These are phyloP conservation scores for Pseudobourletiella spinata DNA, from an alignment of 1,140 invertebrate genomes.

Conservation along the genomic window DNA sequence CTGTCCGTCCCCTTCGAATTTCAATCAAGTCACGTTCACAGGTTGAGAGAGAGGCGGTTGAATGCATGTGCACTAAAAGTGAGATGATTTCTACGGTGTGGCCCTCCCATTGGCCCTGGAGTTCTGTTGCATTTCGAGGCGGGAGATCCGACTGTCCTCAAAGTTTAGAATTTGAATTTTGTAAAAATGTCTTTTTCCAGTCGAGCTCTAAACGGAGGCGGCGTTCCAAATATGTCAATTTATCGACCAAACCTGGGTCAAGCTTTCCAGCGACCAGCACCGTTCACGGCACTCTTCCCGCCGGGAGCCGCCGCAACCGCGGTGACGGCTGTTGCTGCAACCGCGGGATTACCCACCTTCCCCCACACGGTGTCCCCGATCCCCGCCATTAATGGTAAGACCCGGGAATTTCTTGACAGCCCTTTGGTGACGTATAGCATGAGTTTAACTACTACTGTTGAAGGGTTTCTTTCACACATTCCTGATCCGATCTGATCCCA, in stretches of 20 bases:
- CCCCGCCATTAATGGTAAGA: conserved; percentile 31
- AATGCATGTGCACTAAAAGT: too few relatives aligned
- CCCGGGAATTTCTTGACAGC: too few relatives aligned
- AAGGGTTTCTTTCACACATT: too few relatives aligned
- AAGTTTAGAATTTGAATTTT: not conserved
- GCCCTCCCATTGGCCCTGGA: not conserved
- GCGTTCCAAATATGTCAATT: conserved; percentile 33
- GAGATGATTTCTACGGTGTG: too few relatives aligned
- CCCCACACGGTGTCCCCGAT: conserved; percentile 30
- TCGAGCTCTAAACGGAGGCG: conserved; percentile 31
- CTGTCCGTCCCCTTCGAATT: too few relatives aligned
- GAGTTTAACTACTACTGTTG: too few relatives aligned
- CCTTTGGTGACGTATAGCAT: too few relatives aligned
- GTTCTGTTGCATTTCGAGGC: not conserved
- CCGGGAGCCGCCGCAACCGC: conserved; percentile 2
- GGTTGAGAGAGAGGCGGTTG: too few relatives aligned
- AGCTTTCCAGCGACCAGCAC: conserved; percentile 27
- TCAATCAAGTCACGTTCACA: too few relatives aligned
- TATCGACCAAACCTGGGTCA: conserved; percentile 36
- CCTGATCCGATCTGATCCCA: too few relatives aligned
- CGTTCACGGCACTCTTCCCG: conserved; percentile 30
- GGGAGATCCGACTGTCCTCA: not conserved
- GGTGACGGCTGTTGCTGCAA: not conserved
- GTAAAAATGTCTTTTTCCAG: conserved; percentile 11
- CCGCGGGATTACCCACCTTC: conserved; percentile 18